Base-by-base conservation (phyloP, 2,113 vertebrate species). In the Protomyctophum bolini region DNA sequence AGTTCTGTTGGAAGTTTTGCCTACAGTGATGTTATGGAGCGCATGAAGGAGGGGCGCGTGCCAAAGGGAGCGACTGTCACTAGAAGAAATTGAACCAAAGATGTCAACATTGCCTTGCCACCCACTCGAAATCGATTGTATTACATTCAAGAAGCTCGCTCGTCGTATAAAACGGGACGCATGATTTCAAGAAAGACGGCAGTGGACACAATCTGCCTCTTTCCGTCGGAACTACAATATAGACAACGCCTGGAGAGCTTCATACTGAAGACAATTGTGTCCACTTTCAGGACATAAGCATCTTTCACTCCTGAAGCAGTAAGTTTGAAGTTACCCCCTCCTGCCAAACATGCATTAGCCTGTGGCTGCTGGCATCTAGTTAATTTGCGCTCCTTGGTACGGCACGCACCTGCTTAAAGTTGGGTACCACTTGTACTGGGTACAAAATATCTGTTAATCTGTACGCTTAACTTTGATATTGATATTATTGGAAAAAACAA, bases 41-140 rank as follows among this genome's bases (percentile, higher is more conserved):
- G 89, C 90, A 88, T 85, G 89, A 90, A 89, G 83, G 82, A 86
- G 89, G 91, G 91, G 90, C 88, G 87, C 87, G 75, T 85, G 90
- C 84, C 92, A 92, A 86, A 84, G 85, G 91, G 92, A 92, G 90
- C 87, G 81, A 86, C 82, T 87, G 81, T 83, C 88, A 89, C 84
- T 83, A 81, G 83, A 92, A 90, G 91, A 92, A 87, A 91, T 89
- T 83, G 91, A 95, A 90, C 89, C 89, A 91, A 93, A 94, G 91
- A 94, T 94, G 94, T 92, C 93, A 90, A 91, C 90, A 88, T 86
- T 91, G 84, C 90, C 88, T 83, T 90, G 79, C 95, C 95, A 96
- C 95, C 96, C 94, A 96, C 95, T 93, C 93, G 86, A 94, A 94
- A 95, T 96, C 94, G 92, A 96, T 95, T 94, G 82, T 88, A 89